phyloP scores from a whole-genome alignment of 2,888 invertebrate species.

The Drosophila leonis region DNA sequence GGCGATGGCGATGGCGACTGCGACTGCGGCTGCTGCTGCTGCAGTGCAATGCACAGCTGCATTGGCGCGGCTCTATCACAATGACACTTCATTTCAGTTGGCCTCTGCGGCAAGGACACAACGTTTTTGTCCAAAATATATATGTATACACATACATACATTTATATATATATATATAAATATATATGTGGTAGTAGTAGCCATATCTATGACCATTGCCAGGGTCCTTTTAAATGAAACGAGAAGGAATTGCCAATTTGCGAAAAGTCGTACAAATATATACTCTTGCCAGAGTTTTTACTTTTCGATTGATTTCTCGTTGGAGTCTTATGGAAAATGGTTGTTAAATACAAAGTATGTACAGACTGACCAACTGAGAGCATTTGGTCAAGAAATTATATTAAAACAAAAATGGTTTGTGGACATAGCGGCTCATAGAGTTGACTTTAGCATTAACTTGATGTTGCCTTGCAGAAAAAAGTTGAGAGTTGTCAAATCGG shows the following conservation, averaged over 20 bases:
- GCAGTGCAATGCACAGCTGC: conserved; percentile 54
- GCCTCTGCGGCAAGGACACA: conserved; percentile 67
- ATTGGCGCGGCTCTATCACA: conserved; percentile 75
- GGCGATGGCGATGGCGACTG: conserved; percentile 31
- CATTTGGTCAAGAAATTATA: not conserved
- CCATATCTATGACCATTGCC: conserved; percentile 42
- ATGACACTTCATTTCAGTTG: conserved; percentile 81
- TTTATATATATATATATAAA: not conserved
- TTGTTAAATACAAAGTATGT: not conserved
- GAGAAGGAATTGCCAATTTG: conserved; percentile 4
- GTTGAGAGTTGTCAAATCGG: no score
- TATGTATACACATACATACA: not conserved
- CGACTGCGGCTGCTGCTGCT: conserved; percentile 27
- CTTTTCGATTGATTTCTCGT: conserved; percentile 3
- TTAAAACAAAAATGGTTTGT: no score
- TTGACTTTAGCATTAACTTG: no score
- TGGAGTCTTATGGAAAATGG: conserved; percentile 9
- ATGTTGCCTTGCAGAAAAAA: no score
- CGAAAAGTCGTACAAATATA: conserved; percentile 1
- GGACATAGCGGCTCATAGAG: no score
- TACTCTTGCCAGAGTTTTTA: not conserved
- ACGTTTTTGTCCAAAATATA: conserved; percentile 54
- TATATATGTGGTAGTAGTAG: not conserved
- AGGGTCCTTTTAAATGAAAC: conserved; percentile 40
- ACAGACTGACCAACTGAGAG: not conserved